Conservation (phyloP, 1,140 invertebrate species). For the Diprion similis region DNA sequence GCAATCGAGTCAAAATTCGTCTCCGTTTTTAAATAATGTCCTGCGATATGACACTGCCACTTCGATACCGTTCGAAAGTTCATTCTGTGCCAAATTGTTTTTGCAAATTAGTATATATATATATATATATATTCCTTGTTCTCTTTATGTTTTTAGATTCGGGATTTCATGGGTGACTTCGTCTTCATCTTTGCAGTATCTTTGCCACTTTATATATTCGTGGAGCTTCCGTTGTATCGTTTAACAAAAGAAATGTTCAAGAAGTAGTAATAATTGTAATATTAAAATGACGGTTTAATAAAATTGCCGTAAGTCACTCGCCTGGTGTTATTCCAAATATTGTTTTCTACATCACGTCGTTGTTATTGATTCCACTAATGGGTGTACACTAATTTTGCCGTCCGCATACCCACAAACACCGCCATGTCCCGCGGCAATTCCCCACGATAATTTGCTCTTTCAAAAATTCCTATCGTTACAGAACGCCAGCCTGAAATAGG, state of each 20-base stretch:
- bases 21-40: no score
- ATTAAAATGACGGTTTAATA: background rate
- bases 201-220: conserved; percentile 19
- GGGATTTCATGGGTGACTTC: conserved; percentile 18
- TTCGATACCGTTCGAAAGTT: background rate
- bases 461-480: no score
- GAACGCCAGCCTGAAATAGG: no score
- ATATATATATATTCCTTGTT: background rate
- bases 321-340: background rate
- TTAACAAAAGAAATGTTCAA: background rate
- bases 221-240: conserved; percentile 18
- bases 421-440: background rate
- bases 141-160: conserved; percentile 20
- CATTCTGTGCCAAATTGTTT: no score
- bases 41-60: background rate
- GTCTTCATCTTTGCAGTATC: conserved; percentile 15
- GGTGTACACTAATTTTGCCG: background rate
- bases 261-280: background rate
- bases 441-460: background rate
- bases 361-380: background rate
- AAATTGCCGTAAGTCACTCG: background rate
- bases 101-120: no score
- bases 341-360: background rate
- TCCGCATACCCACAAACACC: background rate
- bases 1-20: no score